Conservation (phyloP, 2,113 vertebrate species). For the Tor tambroides region DNA sequence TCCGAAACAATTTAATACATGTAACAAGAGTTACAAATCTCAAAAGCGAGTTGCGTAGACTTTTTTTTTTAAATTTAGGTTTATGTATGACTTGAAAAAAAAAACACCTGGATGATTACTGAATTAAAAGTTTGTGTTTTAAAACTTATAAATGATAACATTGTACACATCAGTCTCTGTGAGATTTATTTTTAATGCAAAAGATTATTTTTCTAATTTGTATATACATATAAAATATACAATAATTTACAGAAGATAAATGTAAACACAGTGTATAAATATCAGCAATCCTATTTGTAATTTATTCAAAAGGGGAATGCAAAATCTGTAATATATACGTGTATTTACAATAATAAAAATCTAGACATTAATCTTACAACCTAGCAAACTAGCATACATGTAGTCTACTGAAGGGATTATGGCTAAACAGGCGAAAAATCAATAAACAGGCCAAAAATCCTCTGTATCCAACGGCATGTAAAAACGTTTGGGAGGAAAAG, state of each 20-base stretch:
- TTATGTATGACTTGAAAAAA: background rate
- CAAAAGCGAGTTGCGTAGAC: background rate
- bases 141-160: constrained; percentile 6
- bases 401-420: constrained; percentile 45
- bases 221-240: constrained; percentile 60
- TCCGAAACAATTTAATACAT: background rate
- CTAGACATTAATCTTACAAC: constrained; percentile 56
- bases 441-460: background rate
- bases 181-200: constrained; percentile 58
- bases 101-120: background rate
- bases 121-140: background rate
- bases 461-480: constrained; percentile 3
- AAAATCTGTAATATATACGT: constrained; percentile 52
- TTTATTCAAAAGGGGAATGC: constrained; percentile 55
- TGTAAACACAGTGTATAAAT: constrained; percentile 62
- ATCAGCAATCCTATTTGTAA: constrained; percentile 54
- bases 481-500: background rate
- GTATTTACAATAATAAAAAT: constrained; percentile 59
- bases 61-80: background rate
- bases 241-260: constrained; percentile 61
- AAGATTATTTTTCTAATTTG: constrained; percentile 53
- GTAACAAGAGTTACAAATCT: background rate
- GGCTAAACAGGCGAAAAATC: constrained; percentile 39
- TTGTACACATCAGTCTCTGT: constrained; percentile 39
- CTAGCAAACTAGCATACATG: constrained; percentile 47